Base-by-base conservation (phyloP, 2,797 vertebrate genomes). In the Amphiprion clarkii region DNA sequence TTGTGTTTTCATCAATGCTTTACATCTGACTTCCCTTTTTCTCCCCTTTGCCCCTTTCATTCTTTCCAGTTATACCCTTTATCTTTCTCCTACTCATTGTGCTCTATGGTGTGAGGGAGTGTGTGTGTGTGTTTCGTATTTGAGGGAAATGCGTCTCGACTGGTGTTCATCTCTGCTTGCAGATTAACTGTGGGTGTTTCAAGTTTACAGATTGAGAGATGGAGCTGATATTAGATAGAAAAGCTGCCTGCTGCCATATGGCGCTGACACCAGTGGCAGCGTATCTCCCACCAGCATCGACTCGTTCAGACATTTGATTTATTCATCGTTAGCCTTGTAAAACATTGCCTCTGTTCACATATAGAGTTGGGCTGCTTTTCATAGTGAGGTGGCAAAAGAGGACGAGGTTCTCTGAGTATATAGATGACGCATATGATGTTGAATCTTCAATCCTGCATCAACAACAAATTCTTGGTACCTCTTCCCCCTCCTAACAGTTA, bases 101-200 rank as follows among this genome's bases (percentile, higher is more conserved):
- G 42, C 44, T 58, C 9, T 52, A 55, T 52, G 31, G 10, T 23
- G 21, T 29, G 10, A 21, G 13, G 36, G 29, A 29, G 16, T 39
- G 10, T 25, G 13, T 42, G 31, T 33, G 17, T 39, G 42, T 44
- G 42, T 44, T 2, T 71, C 19, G 25, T 10, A 56, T 82, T 36
- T 63, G 31, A 48, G 44, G 12, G 12, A 61, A 62, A 25, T 65
- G 48, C 49, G 53, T 52, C 27, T 33, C 48, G 29, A 66, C 36
- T 58, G 58, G 44, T 73, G 25, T 53, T 36, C 31, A 52, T 76
- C 64, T 75, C 64, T n/a, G 31, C 62, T 80, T 73, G 36, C 58
- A 68, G 72, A 81, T 78, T 62, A 69, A 78, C 62, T 67, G 64
- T 73, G 75, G 73, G 67, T 81, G 78, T 81, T 58, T 53, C 67